Base-by-base conservation (phyloP, 2,888 invertebrate species). In the Cremastinae sp. region DNA sequence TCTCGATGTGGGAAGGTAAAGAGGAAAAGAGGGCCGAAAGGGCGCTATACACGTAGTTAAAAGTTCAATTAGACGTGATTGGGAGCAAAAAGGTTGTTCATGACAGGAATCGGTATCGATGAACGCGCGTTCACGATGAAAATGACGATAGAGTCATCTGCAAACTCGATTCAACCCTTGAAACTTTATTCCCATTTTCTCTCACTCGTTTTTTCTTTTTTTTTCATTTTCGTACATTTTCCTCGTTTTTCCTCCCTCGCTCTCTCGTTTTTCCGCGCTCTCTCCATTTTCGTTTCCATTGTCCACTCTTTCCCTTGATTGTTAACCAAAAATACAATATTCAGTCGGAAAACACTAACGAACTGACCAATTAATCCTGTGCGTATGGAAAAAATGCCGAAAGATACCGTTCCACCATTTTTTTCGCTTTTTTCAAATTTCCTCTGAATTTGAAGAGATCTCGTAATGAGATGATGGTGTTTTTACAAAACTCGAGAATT, bases 61-160 rank as follows among this genome's bases (percentile, higher is more conserved):
- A 68, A 71, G 70, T 71, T 72, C 75, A 61, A 75, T 75, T 75
- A 66, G 70, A 68, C 49, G 62, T 54, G 69, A 74, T 59, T 51
- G 58, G 41, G 51, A 72, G 72, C 62, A 58, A 72, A 62, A 72
- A 41, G 75, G 51, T 43, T 75, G 75, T 56, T 53, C 66, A 68
- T 72, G 75, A 75, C 75, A 68, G 75, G 59, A 65, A 28, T 68
- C 47, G 47, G 36, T 58, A 68, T 56, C 20, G 68, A 68, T 47
- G 38, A 45, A 34, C 5, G 20, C 49, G 22, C 20, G 47, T 38
- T 38, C 58, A 20, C 22, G 47, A 36, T 43, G 68, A 49, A 38
- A 58, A 56, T 49, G 36, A 22, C 47, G 18, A 41, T 8, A 45
- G 20, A n/a, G 8, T 34, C 36, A 10, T n/a, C 7, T 28, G 5